Base-by-base conservation (phyloP, 2,888 invertebrate genomes). In the Anagyrus pseudococci region DNA sequence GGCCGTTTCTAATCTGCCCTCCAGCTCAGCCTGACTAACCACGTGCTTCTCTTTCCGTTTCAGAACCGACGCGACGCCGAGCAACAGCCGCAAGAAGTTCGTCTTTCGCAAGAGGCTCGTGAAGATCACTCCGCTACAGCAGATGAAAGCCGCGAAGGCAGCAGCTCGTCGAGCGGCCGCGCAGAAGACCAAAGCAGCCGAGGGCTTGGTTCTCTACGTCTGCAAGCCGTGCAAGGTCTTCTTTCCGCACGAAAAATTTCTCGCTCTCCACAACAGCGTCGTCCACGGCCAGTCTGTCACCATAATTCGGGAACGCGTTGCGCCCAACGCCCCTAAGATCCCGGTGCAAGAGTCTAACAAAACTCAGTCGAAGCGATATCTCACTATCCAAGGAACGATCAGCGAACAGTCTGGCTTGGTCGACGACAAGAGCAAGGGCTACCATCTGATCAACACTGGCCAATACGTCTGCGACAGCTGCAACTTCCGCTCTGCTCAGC, bases 181-280 rank as follows among this genome's bases (percentile, higher is more conserved):
- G 13, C 6, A n/a, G 20, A 29, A 25, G 19, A 29, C 17, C n/a
- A 20, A 41, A 26, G 10, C 17, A 7, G 13, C n/a, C 6, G 10
- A 40, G 7, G 37, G 4, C 10, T 10, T 62, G 10, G 17, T 50
- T 2, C 62, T 69, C 7, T 70, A 66, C 58, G 58, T 68, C 26
- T 70, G 70, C 52, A 64, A 60, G 15, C 33, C 63, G n/a, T 70
- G 70, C 52, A 64, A 63, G n/a, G 43, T 66, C 1, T 44, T 41
- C 19, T 70, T 70, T 20, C 44, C 61, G 6, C 43, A 62, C 15
- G 53, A 62, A 50, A 57, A 48, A 2, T 50, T 58, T 59, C 62
- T 70, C 1, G 68, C 60, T 17, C 15, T 22, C 4, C 70, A 70
- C 50, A 62, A 64, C 19, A 57, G 26, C n/a, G 43, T 40, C 1